Evolutionary conservation across 2,113 vertebrate species (phyloP), one percentile per base, ranked within the genome.

Genomic region (Equus quagga): DNA sequence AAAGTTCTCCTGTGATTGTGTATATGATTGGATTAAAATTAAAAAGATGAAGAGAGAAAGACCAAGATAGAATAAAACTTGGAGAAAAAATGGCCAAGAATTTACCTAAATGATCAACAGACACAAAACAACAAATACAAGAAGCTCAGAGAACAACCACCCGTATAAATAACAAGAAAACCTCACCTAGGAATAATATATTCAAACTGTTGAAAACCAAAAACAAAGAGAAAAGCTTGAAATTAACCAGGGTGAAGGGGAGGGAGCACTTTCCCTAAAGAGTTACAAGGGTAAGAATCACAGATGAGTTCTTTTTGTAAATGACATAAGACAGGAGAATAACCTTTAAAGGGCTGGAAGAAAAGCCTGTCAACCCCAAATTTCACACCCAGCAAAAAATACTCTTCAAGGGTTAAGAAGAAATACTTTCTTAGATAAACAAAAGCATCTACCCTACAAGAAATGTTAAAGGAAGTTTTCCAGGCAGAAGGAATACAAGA

Each of bases 241-340:
- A 56, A 11, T 26, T 6, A 31, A 15, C 6, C 14, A 26, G 44
- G 1, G 6, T 7, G 11, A 2, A 5, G 4, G 5, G 41, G n/a
- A 86, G 51, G 51, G 51, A 54, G 13, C 14, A 17, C 51, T 54
- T 54, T 54, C 14, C 14, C 51, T 54, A 54, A 54, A 14, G 51
- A 54, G 49, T 54, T 17, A 31, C 18, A 24, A 58, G 6, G 18
- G 24, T 54, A 56, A 2, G 21, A n/a, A 36, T 41, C 10, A 23
- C 51, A 54, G 51, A 54, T 49, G 49, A 49, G 8, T 49, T 49
- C 49, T 49, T 49, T 8, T 9, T 18, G 24, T 21, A 90, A 13
- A 67, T 5, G 9, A 80, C 17, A 41, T 36, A 13, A 31, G 33
- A 31, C 69, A 8, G 21, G 36, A 7, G 70, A 46, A 2, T 3